Percentiles rank a stretch among this genome's conserved stretches.
These are phyloP conservation scores for Psilanteris sp. DNA, from an alignment of 1,140 invertebrate species.

Conservation along the genomic window DNA sequence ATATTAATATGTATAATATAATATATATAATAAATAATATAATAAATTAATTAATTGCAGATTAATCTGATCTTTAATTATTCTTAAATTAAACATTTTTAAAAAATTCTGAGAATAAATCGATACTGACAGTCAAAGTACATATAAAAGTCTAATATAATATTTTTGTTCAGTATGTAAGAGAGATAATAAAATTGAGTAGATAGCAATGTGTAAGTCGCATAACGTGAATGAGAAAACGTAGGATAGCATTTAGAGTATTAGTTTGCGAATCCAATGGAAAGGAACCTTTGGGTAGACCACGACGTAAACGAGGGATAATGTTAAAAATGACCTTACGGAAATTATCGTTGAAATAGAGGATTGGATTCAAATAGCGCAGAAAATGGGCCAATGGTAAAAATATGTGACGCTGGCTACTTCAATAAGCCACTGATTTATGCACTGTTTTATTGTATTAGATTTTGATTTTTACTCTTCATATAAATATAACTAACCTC, in stretches of 20 bases:
- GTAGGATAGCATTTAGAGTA: slow-evolving; percentile 43
- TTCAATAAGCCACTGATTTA: slow-evolving; percentile 30
- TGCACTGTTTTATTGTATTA: slow-evolving; percentile 2
- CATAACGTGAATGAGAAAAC: slow-evolving; percentile 32
- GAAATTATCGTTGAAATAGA: slow-evolving; percentile 49
- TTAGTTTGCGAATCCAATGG: slow-evolving; percentile 32
- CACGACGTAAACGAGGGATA: slow-evolving; percentile 40
- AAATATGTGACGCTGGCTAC: slow-evolving; percentile 24
- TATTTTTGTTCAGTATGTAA: slow-evolving; percentile 23
- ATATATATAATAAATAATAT: no score
- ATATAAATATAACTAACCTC: slow-evolving; percentile 1
- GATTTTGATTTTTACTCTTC: slow-evolving; percentile 6
- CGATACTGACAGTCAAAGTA: no score
- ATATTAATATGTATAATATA: no score
- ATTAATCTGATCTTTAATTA: no score
- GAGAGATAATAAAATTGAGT: slow-evolving; percentile 34
- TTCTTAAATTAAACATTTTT: no score
- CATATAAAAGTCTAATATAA: slow-evolving; percentile 14
- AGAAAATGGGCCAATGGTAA: slow-evolving; percentile 32
- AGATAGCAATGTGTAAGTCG: slow-evolving; percentile 20
- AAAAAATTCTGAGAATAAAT: no score
- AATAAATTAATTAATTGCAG: no score
- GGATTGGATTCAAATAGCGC: slow-evolving; percentile 47
- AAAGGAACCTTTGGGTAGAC: slow-evolving; percentile 16
- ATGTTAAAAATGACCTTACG: slow-evolving; percentile 50